Evolutionary conservation across 2,888 invertebrate genomes (phyloP).

Genomic region (Torymus texanus): DNA sequence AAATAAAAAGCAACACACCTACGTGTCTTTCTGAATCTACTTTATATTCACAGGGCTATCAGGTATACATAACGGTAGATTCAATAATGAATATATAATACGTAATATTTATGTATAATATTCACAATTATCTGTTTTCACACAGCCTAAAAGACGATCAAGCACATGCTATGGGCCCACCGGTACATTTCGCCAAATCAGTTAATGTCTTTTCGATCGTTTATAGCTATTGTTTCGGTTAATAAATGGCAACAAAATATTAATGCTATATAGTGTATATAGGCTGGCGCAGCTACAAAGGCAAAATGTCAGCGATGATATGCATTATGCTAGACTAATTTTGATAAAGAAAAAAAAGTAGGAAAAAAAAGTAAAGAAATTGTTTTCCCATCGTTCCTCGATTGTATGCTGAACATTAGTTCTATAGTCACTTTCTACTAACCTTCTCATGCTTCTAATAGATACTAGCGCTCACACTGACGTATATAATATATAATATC

Average conservation of each 20-base stretch:
- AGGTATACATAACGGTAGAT: conserved; percentile 10
- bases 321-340: conserved; percentile 8
- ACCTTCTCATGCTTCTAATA: conserved; percentile 42
- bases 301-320: conserved; percentile 45
- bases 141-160: conserved; percentile 48
- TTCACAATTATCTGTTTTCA: conserved; percentile 24
- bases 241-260: background rate
- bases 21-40: too few species aligned
- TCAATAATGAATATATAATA: background rate
- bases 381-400: too few species aligned
- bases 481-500: conserved; percentile 2
- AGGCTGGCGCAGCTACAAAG: conserved; percentile 7
- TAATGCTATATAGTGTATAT: background rate
- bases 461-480: conserved; percentile 18
- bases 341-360: too few species aligned
- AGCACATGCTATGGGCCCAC: conserved; percentile 62
- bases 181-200: conserved; percentile 58
- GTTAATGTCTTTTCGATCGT: conserved; percentile 12
- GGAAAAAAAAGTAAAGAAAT: too few species aligned
- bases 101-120: conserved; percentile 3
- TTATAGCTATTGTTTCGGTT: background rate
- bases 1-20: too few species aligned
- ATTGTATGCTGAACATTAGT: too few species aligned
- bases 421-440: too few species aligned
- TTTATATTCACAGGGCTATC: conserved; percentile 4